Base-by-base conservation (phyloP, 1,140 invertebrate genomes). In the Vanessa tameamea region DNA sequence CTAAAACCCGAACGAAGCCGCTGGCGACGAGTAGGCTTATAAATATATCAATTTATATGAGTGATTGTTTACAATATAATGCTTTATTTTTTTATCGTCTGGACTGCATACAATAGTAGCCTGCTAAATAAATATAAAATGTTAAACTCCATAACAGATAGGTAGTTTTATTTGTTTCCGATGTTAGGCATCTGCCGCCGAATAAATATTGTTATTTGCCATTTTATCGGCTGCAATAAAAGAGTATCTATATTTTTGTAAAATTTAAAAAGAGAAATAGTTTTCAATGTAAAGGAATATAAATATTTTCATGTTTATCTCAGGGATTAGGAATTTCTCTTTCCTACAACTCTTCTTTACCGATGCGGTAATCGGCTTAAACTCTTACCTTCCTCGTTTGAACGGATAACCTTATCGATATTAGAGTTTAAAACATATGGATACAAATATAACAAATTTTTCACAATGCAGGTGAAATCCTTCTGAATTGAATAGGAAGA, bases 171-270 rank as follows among this genome's bases (percentile, higher is more conserved):
- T 57, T 57, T 57, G 66, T 67, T 67, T 50, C 53, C 57, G 51
- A 43, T 69, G 66, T 69, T 69, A 47, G 51, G 51, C 66, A 57
- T 26, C 66, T 68, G 65, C 53, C 43, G 53, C 66, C 20, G 43
- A 47, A 68, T 68, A 68, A 68, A 69, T 69, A 69, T 69, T 69
- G 66, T 47, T 68, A 57, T 55, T 57, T 68, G 65, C 47, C 43
- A 57, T 68, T 55, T 31, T 14, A 57, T 69, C 15, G 66, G 51
- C 0, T n/a, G 43, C 66, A 14, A 57, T 57, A 57, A 47, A 55
- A 43, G 37, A 59, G 14, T 51, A 43, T 55, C 37, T 50, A 55
- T 11, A 57, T 57, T 23, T 57, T 57, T 69, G 14, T 47, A 20
- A 20, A 55, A 43, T 31, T 55, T 61, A 23, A 13, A 23, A 61